phyloP scores from a whole-genome alignment of 2,888 invertebrate species.

The Perizoma flavofasciatum region DNA sequence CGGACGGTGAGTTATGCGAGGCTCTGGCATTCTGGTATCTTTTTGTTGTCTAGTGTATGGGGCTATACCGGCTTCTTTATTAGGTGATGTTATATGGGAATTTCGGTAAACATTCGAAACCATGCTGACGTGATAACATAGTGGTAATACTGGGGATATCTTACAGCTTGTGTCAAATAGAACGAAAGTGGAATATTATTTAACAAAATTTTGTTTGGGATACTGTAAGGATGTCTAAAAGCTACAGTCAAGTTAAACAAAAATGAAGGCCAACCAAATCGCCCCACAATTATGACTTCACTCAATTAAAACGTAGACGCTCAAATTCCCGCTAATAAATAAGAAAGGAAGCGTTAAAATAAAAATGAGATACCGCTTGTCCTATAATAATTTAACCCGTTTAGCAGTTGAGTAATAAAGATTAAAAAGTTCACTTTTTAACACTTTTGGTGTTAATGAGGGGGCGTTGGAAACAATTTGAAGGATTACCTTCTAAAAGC shows the following conservation, averaged over 20 bases:
- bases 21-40: conserved; percentile 49
- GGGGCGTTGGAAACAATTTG: conserved; percentile 84
- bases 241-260: no score
- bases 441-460: conserved; percentile 84
- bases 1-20: conserved; percentile 60
- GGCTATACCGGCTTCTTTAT: conserved; percentile 23
- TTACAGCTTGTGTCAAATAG: no score
- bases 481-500: conserved; percentile 84
- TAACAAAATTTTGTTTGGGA: no score
- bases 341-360: conserved; percentile 69
- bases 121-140: conserved; percentile 1
- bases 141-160: background rate
- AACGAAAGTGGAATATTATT: no score
- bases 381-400: conserved; percentile 82
- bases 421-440: conserved; percentile 84
- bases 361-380: conserved; percentile 75
- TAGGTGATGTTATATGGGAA: conserved; percentile 20
- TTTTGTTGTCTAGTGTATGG: conserved; percentile 42
- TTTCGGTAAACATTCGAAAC: conserved; percentile 19
- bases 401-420: conserved; percentile 83
- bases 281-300: conserved; percentile 70
- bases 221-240: no score
- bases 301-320: conserved; percentile 71
- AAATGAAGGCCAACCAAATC: no score
- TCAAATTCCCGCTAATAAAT: conserved; percentile 72